A percentile compares a stretch with the other conserved stretches of the same genome.
These are phyloP conservation scores for Calidris pygmaea DNA, from an alignment of 2,113 vertebrate genomes.

Conservation along the genomic window DNA sequence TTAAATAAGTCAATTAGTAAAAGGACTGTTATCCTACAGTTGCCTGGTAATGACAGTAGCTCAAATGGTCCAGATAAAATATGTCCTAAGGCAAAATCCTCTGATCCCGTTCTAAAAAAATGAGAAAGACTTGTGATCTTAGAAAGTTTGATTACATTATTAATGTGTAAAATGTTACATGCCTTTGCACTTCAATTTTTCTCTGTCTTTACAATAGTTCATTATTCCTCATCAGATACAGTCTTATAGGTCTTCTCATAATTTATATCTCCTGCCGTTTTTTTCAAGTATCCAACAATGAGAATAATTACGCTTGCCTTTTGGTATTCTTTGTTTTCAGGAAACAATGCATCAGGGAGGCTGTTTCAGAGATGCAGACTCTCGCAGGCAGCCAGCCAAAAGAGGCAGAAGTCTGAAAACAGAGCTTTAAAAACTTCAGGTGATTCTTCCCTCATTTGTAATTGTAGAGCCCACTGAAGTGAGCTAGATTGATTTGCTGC, in stretches of 20 bases:
- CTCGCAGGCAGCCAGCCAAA: constrained; percentile 8
- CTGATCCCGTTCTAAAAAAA: not conserved
- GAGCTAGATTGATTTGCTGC: not conserved
- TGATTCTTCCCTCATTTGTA: constrained; percentile 20
- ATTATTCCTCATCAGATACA: constrained; percentile 21
- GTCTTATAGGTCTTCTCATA: constrained; percentile 11
- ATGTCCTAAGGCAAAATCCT: not conserved
- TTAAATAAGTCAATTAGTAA: constrained; percentile 3
- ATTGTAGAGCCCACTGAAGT: not conserved
- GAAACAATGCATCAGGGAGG: constrained; percentile 32
- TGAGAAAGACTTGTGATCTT: not conserved
- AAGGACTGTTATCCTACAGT: not conserved
- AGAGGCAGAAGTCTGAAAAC: not conserved
- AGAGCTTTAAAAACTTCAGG: not conserved
- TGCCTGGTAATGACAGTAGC: not conserved
- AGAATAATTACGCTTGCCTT: constrained; percentile 33
- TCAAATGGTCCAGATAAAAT: not conserved
- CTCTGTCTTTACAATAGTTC: not conserved
- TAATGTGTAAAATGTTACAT: not conserved
- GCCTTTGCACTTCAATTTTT: not conserved
- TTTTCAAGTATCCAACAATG: constrained; percentile 11
- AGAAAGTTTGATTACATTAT: constrained; percentile 36
- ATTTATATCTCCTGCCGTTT: constrained; percentile 22
- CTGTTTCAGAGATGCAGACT: not conserved
- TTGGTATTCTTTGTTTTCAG: constrained; percentile 49